Conservation (phyloP, 1,140 invertebrate genomes). For the Leptinotarsa undecemlineata region DNA sequence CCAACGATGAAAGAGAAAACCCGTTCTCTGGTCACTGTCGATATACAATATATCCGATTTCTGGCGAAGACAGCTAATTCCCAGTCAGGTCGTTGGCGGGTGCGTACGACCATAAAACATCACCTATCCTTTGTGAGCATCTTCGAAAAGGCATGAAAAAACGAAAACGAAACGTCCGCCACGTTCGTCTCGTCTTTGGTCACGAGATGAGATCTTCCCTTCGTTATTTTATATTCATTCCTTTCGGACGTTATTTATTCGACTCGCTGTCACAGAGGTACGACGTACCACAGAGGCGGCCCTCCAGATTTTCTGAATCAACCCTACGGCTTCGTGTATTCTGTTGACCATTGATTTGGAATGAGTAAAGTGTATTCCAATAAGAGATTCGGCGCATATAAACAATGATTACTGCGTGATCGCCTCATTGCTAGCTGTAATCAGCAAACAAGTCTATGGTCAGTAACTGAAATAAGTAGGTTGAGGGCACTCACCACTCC, state of each 20-base stretch:
- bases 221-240: constrained; percentile 28
- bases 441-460: too few relatives aligned
- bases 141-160: constrained; percentile 20
- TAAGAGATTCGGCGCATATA: too few relatives aligned
- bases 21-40: neutral
- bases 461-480: too few relatives aligned
- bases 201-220: constrained; percentile 24
- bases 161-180: constrained; percentile 18
- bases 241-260: constrained; percentile 29
- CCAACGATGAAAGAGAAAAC: neutral
- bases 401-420: too few relatives aligned
- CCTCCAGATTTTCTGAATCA: too few relatives aligned
- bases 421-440: too few relatives aligned
- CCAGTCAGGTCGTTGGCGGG: neutral
- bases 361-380: too few relatives aligned
- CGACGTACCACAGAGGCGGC: neutral
- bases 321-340: too few relatives aligned
- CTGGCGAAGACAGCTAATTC: constrained; percentile 11
- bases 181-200: constrained; percentile 17
- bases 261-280: constrained; percentile 14
- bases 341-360: too few relatives aligned
- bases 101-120: constrained; percentile 11
- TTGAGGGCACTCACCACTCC: too few relatives aligned
- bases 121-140: constrained; percentile 17
- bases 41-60: constrained; percentile 13